phyloP scores from a whole-genome alignment of 2,113 vertebrate species.

The Sitta europaea region DNA sequence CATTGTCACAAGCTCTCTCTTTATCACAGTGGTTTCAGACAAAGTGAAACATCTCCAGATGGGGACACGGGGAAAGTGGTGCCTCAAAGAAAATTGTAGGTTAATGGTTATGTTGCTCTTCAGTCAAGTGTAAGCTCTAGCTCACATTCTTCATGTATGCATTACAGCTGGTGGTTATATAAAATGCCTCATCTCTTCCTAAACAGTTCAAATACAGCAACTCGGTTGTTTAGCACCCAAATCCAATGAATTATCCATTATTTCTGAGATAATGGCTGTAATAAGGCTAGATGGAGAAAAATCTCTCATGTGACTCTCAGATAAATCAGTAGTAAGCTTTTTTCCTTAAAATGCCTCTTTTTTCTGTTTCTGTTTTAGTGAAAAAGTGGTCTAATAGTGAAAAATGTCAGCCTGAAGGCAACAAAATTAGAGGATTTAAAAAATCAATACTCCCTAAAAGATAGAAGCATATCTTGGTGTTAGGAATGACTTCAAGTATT shows the following conservation, averaged over 20 bases:
- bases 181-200: neutral
- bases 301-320: neutral
- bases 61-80: rapidly evolving
- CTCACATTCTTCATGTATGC: neutral
- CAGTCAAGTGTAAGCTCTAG: neutral
- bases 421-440: slow-evolving; percentile 28
- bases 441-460: neutral
- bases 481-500: neutral
- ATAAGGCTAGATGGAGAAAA: neutral
- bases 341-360: neutral
- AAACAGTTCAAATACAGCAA: neutral
- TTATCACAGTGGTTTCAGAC: neutral
- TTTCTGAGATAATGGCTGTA: neutral
- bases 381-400: neutral
- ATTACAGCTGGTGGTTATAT: neutral
- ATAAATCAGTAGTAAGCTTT: neutral
- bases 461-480: neutral
- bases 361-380: neutral
- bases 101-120: neutral
- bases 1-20: neutral
- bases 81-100: neutral
- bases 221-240: neutral
- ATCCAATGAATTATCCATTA: neutral
- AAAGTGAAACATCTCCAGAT: neutral
- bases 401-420: neutral